Base-by-base conservation (phyloP, 2,888 invertebrate genomes). In the Eudemis profundana region DNA sequence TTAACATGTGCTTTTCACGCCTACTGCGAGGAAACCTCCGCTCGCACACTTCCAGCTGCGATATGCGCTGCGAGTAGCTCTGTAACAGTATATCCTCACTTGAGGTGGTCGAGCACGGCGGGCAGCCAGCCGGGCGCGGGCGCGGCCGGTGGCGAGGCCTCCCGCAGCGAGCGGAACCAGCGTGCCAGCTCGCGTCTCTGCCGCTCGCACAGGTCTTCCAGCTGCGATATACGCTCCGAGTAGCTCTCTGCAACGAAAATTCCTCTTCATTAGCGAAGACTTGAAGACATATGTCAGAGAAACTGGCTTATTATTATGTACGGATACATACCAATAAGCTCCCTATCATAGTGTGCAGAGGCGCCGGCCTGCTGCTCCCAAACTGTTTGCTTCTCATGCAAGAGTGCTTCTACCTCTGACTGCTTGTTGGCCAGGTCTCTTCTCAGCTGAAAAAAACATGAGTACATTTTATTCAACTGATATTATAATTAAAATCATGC, bases 351-450 rank as follows among this genome's bases (percentile, higher is more conserved):
- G 68, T 91, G 92, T 4, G 90, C 87, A 0, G 87, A 62, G 0
- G 84, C 86, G 0, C 92, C 90, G 0, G 85, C 85, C 65, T 92
- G 92, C 68, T 89, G 87, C 64, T 92, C 92, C 92, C 92, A 93
- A 10, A 92, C 76, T 0, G 87, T 89, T 59, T 90, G 89, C 65
- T 92, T 93, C 75, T 92, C 92, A 60, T 89, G 88, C 21, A 92
- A 74, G 1, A 93, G 71, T 0, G 86, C 79, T 44, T 92, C 92
- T 10, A 92, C 68, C 70, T 92, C 92, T 0, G 86, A 84, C 73
- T 92, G 90, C 66, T 90, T 91, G 62, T 86, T 91, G 0, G 89
- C 90, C 12, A 92, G 60, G 38, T 92, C 92, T 71, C 91, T 78
- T 59, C 89, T 77, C 50, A 92, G 73, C 91, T 93, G 78, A 1